These are phyloP conservation scores for Lasioglossum calceatum DNA, from an alignment of 2,888 invertebrate genomes.

Conservation along the genomic window DNA sequence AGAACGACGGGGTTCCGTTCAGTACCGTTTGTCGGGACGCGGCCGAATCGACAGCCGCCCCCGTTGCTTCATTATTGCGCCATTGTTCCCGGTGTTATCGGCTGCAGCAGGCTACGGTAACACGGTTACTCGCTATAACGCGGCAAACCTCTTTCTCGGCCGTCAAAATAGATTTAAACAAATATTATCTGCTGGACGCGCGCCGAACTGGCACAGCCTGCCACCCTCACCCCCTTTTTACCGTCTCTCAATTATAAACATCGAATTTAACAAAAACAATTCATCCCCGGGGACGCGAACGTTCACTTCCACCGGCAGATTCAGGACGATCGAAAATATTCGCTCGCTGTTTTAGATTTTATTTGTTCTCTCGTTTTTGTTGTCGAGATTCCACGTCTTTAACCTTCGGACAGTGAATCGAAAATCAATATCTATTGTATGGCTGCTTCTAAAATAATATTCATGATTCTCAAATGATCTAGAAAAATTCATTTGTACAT, in stretches of 20 bases:
- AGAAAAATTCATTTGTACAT: background rate
- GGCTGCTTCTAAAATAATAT: background rate
- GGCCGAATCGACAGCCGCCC: slow-evolving; percentile 28
- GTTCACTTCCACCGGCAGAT: background rate
- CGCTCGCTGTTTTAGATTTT: background rate
- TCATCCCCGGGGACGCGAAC: background rate
- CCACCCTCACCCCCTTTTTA: background rate
- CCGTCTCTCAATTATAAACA: slow-evolving; percentile 1
- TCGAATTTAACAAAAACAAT: slow-evolving; percentile 7
- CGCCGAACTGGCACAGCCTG: background rate
- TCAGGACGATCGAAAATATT: background rate
- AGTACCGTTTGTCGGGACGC: slow-evolving; percentile 20
- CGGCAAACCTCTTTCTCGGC: slow-evolving; percentile 6
- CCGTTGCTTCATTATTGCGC: slow-evolving; percentile 42
- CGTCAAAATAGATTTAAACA: slow-evolving; percentile 44
- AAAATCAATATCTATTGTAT: background rate
- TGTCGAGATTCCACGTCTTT: background rate
- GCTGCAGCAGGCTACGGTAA: slow-evolving; percentile 26
- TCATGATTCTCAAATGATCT: background rate
- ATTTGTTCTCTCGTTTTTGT: background rate
- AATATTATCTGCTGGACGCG: slow-evolving; percentile 17
- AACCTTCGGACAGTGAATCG: background rate
- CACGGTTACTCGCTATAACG: slow-evolving; percentile 38
- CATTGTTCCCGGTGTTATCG: slow-evolving; percentile 42
- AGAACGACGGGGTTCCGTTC: slow-evolving; percentile 34